These are phyloP conservation scores for Xiphorhynchus elegans DNA, from an alignment of 2,113 vertebrate species.

Conservation along the genomic window DNA sequence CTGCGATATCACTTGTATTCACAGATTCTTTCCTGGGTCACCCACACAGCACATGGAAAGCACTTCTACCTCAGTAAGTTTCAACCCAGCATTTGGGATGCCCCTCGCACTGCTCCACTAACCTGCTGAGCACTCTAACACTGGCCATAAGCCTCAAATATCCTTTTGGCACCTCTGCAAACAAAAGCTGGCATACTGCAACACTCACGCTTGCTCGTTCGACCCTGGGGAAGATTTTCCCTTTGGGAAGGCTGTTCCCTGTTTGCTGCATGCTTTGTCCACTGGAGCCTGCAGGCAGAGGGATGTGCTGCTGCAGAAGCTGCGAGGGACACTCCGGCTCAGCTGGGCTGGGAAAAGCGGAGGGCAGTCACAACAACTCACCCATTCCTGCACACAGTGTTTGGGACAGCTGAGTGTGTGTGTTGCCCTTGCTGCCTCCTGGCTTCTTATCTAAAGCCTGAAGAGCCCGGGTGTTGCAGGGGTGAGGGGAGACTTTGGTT, in stretches of 20 bases:
- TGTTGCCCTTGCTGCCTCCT: not conserved
- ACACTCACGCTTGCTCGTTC: fast-evolving
- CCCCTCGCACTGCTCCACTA: not conserved
- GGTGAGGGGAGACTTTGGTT: not conserved
- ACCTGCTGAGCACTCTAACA: not conserved
- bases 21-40: not conserved
- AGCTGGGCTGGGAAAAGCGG: not conserved
- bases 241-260: not conserved
- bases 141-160: not conserved
- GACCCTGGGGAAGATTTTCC: not conserved
- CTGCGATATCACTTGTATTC: not conserved
- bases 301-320: not conserved
- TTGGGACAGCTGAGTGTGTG: not conserved
- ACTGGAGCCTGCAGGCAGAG: fast-evolving
- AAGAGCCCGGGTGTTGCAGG: not conserved
- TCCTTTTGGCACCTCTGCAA: not conserved
- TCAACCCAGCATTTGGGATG: not conserved
- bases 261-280: not conserved
- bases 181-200: not conserved
- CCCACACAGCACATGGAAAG: not conserved
- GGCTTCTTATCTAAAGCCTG: not conserved
- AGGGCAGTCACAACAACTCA: not conserved
- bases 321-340: fast-evolving
- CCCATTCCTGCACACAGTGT: not conserved
- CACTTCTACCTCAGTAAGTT: not conserved